Percentiles rank a stretch among this genome's conserved stretches.
phyloP scores from a whole-genome alignment of 2,113 vertebrate genomes.

The Oreochromis aureus region DNA sequence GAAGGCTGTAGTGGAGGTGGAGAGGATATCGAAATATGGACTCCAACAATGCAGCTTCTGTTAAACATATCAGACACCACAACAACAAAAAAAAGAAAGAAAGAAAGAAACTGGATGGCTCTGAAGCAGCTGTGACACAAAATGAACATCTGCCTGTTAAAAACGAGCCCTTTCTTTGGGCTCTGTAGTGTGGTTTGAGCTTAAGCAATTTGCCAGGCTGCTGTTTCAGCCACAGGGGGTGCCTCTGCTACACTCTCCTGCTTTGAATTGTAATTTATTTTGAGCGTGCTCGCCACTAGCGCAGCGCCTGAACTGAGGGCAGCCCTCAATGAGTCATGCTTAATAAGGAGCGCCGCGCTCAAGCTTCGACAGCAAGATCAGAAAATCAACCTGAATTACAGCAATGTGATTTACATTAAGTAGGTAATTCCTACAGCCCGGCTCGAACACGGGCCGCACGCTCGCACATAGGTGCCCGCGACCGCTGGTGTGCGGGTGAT shows the following conservation, averaged over 20 bases:
- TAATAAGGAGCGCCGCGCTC: constrained; percentile 25
- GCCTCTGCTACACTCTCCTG: constrained; percentile 37
- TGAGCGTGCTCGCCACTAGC: not conserved
- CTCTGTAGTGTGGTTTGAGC: constrained; percentile 37
- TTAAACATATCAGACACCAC: constrained; percentile 27
- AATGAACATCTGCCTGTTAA: constrained; percentile 31
- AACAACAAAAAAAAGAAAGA: not conserved
- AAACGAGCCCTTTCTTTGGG: constrained; percentile 21
- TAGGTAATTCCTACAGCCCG: constrained; percentile 40
- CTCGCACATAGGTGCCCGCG: not conserved
- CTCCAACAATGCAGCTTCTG: constrained; percentile 42
- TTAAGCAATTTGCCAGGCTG: constrained; percentile 56
- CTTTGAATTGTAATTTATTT: constrained; percentile 62
- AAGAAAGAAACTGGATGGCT: not conserved
- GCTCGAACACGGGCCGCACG: not conserved
- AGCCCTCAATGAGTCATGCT: constrained; percentile 53
- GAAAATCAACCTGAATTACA: constrained; percentile 49
- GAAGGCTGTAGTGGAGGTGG: constrained; percentile 30
- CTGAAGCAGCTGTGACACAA: not conserved
- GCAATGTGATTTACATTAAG: constrained; percentile 48
- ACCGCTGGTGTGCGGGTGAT: constrained; percentile 33
- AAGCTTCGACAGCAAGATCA: constrained; percentile 35
- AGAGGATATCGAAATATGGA: constrained; percentile 42
- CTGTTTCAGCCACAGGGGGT: constrained; percentile 47
- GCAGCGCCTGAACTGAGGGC: constrained; percentile 34